These are phyloP conservation scores for Dorcus hopei DNA, from an alignment of 2,888 invertebrate genomes.

Conservation along the genomic window DNA sequence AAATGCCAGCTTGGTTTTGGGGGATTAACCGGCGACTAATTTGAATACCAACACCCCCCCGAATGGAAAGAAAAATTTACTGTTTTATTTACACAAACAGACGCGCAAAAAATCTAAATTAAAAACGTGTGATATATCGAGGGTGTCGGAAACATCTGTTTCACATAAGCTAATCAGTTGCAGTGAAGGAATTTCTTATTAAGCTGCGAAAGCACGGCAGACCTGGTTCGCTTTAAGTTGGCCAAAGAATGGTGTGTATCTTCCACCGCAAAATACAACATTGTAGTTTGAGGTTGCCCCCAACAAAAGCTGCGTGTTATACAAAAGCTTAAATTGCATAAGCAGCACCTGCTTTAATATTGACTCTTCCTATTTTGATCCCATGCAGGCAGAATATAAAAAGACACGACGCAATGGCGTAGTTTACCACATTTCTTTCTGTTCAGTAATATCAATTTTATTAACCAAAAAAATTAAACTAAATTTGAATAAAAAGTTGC, in stretches of 20 bases:
- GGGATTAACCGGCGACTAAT: slow-evolving; percentile 11
- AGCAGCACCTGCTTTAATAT: slow-evolving; percentile 35
- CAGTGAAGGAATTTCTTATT: background rate
- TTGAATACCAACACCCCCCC: slow-evolving; percentile 11
- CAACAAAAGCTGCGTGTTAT: background rate
- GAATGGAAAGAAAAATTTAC: too few species aligned
- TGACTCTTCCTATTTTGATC: slow-evolving; percentile 22
- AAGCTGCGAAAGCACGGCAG: too few species aligned
- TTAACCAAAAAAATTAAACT: too few species aligned
- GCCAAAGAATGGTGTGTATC: too few species aligned
- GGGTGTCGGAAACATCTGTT: slow-evolving; percentile 8
- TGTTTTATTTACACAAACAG: too few species aligned
- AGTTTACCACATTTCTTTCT: too few species aligned
- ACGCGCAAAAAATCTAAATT: background rate
- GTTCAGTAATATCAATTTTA: too few species aligned
- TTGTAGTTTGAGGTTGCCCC: slow-evolving; percentile 3
- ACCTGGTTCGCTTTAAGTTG: too few species aligned
- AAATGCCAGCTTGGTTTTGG: slow-evolving; percentile 11
- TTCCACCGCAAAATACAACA: background rate
- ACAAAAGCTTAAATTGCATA: slow-evolving; percentile 3
- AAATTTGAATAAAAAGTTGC: too few species aligned
- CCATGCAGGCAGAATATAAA: too few species aligned
- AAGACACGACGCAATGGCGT: too few species aligned
- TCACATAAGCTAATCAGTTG: slow-evolving; percentile 1
- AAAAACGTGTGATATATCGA: slow-evolving; percentile 9